phyloP scores from a whole-genome alignment of 2,113 vertebrate genomes.

The Zosterops japonicus region DNA sequence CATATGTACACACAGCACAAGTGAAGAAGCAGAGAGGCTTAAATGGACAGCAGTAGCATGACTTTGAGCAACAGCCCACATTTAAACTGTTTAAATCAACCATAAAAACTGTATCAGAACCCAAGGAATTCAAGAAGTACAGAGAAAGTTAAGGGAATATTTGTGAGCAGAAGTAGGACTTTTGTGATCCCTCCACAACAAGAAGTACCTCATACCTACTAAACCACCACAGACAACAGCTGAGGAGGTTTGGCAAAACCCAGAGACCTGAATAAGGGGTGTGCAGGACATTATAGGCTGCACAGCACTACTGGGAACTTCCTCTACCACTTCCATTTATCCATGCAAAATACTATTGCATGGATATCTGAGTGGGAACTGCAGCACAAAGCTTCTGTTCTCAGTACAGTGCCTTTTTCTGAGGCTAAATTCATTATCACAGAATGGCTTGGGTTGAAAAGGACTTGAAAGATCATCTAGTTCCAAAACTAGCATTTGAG shows the following conservation, averaged over 20 bases:
- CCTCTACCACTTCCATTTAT: not conserved
- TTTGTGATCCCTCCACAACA: not conserved
- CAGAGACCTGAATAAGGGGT: accelerated
- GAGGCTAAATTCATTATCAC: not conserved
- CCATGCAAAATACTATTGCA: not conserved
- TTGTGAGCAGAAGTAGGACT: not conserved
- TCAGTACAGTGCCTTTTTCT: not conserved
- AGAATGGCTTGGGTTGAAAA: not conserved
- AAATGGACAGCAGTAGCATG: not conserved
- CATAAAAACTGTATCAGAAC: not conserved
- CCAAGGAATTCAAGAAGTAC: not conserved
- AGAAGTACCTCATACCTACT: not conserved
- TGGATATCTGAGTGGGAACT: not conserved
- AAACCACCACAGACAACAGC: not conserved
- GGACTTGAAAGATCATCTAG: not conserved
- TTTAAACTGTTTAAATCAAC: not conserved
- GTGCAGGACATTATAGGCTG: not conserved
- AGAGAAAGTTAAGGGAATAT: not conserved
- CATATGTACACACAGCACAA: not conserved
- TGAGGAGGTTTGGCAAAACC: not conserved
- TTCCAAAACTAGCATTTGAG: not conserved
- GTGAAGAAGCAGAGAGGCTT: not conserved
- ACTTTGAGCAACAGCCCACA: not conserved
- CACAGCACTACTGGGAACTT: not conserved
- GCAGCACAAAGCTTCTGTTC: not conserved